Percentiles rank a stretch among this genome's conserved stretches.
These are phyloP conservation scores for Phrynocephalus versicolor DNA, from an alignment of 2,113 vertebrate species.

Conservation along the genomic window DNA sequence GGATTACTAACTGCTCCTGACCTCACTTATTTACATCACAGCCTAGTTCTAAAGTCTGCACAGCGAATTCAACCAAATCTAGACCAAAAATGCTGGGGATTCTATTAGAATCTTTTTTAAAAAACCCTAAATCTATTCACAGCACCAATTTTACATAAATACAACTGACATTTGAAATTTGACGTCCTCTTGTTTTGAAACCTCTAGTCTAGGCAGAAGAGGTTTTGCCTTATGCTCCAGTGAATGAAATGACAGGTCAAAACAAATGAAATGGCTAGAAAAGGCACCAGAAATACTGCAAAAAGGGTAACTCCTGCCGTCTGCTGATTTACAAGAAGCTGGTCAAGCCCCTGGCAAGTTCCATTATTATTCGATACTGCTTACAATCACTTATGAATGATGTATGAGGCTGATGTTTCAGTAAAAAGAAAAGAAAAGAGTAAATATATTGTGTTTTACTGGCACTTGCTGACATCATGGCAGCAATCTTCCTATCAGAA, in stretches of 20 bases:
- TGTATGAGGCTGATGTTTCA: not conserved
- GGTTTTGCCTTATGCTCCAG: not conserved
- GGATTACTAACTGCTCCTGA: not conserved
- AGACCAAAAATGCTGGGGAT: not conserved
- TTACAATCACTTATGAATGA: constrained; percentile 40
- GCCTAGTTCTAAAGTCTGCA: not conserved
- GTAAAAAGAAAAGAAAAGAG: not conserved
- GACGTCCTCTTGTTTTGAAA: not conserved
- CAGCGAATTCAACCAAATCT: not conserved
- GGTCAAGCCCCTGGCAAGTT: not conserved
- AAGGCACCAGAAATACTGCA: not conserved
- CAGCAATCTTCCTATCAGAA: constrained; percentile 34
- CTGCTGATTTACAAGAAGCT: constrained; percentile 6
- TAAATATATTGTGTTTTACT: too few relatives aligned
- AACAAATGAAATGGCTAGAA: not conserved
- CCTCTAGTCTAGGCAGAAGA: not conserved
- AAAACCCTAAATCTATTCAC: not conserved
- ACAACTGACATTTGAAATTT: not conserved
- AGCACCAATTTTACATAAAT: not conserved
- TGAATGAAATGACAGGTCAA: not conserved
- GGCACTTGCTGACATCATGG: not conserved
- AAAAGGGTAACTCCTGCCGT: not conserved
- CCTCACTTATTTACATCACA: not conserved
- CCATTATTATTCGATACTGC: not conserved
- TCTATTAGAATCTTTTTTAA: not conserved